Evolutionary conservation across 2,888 invertebrate species (phyloP), one percentile per base, ranked within the genome.

Genomic region (Thera obeliscata): DNA sequence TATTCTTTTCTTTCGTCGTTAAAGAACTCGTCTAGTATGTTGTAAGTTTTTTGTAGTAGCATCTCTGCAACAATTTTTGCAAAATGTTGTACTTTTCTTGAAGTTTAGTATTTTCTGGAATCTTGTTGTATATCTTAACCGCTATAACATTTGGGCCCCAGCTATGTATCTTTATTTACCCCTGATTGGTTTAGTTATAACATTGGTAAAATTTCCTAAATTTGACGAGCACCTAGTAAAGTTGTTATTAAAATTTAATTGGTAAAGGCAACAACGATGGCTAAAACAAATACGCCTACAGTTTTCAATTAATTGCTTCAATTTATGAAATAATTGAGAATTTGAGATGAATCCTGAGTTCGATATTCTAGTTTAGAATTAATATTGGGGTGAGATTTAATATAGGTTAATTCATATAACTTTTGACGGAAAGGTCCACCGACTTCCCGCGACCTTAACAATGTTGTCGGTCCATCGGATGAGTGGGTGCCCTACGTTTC

Each of bases 261-360:
- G 58, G 57, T 3, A 58, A 46, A 52, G 35, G 33, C 46, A 52
- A 11, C 46, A 52, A 52, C 58, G 8, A 36, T 58, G n/a, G 9
- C 52, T 50, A 46, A 57, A 64, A 64, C 58, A 64, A 64, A 64
- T 46, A 64, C 58, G 54, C 58, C 54, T 58, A 54, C 43, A 64
- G 11, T 52, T 58, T 48, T 58, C 54, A 64, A 64, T 59, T 54
- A 64, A 58, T 64, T 64, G 58, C 54, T 58, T 22, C 22, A 58
- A 64, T 64, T 64, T 59, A 58, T 64, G 22, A 59, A 64, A 59
- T 64, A 64, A 58, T 64, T 64, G 35, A 58, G 57, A 50, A 52
- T 54, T 33, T 58, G 33, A 33, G 52, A 52, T 52, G 57, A 64
- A 64, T 46, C 46, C 38, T 58, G 36, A 52, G 58, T 12, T 64